A percentile compares a stretch with the other conserved stretches of the same genome.
These are phyloP conservation scores for Acrocephalus scirpaceus DNA, from an alignment of 2,797 vertebrate species.

Conservation along the genomic window DNA sequence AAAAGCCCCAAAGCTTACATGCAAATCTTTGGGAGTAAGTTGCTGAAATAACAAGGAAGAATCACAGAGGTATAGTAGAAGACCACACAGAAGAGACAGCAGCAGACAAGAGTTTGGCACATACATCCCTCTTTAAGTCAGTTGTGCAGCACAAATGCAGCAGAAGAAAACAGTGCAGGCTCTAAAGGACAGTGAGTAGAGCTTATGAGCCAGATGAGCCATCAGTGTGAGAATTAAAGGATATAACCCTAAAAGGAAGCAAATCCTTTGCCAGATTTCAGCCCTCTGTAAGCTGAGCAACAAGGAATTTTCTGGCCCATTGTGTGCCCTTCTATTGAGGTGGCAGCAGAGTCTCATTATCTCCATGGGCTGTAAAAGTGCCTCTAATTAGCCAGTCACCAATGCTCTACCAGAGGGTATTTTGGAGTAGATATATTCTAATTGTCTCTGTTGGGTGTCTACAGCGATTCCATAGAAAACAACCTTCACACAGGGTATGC, in stretches of 20 bases:
- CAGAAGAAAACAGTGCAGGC: background rate
- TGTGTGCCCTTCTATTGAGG: conserved; percentile 61
- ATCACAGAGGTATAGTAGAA: background rate
- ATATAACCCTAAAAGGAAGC: background rate
- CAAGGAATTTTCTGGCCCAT: conserved; percentile 57
- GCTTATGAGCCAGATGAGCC: background rate
- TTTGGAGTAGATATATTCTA: conserved; percentile 70
- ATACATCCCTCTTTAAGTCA: background rate
- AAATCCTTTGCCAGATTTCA: conserved; percentile 29
- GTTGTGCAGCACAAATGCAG: background rate
- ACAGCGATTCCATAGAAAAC: conserved; percentile 68
- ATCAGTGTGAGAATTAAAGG: background rate
- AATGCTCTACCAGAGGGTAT: conserved; percentile 67
- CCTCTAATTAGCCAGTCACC: conserved; percentile 72
- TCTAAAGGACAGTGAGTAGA: background rate
- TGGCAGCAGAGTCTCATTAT: conserved; percentile 61
- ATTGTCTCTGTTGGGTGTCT: conserved; percentile 71
- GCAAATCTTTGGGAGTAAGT: background rate
- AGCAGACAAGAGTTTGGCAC: background rate
- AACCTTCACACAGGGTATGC: conserved; percentile 56
- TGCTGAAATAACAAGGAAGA: background rate
- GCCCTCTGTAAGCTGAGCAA: conserved; percentile 17
- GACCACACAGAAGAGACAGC: background rate
- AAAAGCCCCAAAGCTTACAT: background rate
- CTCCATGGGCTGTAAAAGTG: conserved; percentile 61